Evolutionary conservation across 2,888 invertebrate genomes (phyloP), one percentile per base, ranked within the genome.

Genomic region (Amphiduros pacificus): DNA sequence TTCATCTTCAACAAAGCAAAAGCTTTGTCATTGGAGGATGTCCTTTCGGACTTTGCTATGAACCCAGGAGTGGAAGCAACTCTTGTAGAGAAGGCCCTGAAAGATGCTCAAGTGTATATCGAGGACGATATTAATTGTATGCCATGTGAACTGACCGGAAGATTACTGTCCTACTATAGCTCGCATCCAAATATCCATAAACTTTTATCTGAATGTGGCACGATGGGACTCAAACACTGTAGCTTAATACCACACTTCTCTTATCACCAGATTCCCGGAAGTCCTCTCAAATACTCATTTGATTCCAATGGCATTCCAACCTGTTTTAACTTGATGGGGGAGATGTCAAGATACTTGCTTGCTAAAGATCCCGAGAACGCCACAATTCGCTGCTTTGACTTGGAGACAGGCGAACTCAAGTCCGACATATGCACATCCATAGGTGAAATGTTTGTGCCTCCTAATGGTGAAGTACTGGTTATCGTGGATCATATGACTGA

Each of bases 1-100:
- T 82, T 80, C 80, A 62, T 82, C 51, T 77, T 77, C 69, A 76
- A 73, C 68, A 82, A 80, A 64, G 76, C 76, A 11, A 77, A 75
- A 60, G 78, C 80, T 1, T 64, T 81, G 22, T 78, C 79, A 0
- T 59, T 81, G 57, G 73, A 77, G 53, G 76, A 76, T 58, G 74
- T 78, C 27, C 67, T 82, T 61, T 71, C 69, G 3, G 81, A 82
- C 63, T 77, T 80, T 61, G 69, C 68, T 1, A 71, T 81, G 6
- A 76, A 76, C 55, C 77, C 77, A 0, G 69, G 77, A 9, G 71
- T 72, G 26, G 80, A 80, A 56, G 76, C 75, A 1, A 71, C 68
- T 0, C 67, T 82, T 2, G 76, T 81, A 5, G 75, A 74, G 60
- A 72, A 73, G 54, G 77, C 78, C 6, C 66, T 82, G 31, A 48